Evolutionary conservation across 2,113 vertebrate species (phyloP).

Genomic region (Hippocampus guttulatus): DNA sequence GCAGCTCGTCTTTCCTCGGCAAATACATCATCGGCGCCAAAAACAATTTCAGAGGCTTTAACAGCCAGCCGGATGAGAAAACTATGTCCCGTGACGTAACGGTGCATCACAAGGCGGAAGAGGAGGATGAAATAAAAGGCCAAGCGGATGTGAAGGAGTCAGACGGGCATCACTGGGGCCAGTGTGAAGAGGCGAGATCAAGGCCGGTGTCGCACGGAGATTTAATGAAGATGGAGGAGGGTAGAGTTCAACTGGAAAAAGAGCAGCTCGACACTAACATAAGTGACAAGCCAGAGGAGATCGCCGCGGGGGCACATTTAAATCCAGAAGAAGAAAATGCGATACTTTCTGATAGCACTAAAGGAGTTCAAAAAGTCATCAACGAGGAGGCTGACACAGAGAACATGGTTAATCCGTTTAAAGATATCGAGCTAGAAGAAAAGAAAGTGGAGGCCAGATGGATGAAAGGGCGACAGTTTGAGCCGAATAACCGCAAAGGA

Average conservation of each 20-base stretch:
- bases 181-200: conserved; percentile 11
- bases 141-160: conserved; percentile 16
- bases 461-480: conserved; percentile 25
- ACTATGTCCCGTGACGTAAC: conserved; percentile 48
- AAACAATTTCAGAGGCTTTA: conserved; percentile 80
- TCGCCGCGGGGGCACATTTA: background rate
- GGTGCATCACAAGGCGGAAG: conserved; percentile 44
- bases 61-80: conserved; percentile 33
- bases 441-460: conserved; percentile 18
- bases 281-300: conserved; percentile 13
- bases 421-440: conserved; percentile 44
- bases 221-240: conserved; percentile 62
- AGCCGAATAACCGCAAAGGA: conserved; percentile 9
- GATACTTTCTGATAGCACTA: background rate
- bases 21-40: conserved; percentile 79
- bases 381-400: conserved; percentile 18
- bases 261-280: background rate
- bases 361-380: background rate
- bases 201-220: conserved; percentile 34
- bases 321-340: background rate
- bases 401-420: conserved; percentile 12
- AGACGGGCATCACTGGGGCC: conserved; percentile 3
- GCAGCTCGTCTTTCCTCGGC: conserved; percentile 74
- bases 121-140: conserved; percentile 14
- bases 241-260: conserved; percentile 21